Conservation (phyloP, 2,113 vertebrate species). For the Micronycteris hirsuta region DNA sequence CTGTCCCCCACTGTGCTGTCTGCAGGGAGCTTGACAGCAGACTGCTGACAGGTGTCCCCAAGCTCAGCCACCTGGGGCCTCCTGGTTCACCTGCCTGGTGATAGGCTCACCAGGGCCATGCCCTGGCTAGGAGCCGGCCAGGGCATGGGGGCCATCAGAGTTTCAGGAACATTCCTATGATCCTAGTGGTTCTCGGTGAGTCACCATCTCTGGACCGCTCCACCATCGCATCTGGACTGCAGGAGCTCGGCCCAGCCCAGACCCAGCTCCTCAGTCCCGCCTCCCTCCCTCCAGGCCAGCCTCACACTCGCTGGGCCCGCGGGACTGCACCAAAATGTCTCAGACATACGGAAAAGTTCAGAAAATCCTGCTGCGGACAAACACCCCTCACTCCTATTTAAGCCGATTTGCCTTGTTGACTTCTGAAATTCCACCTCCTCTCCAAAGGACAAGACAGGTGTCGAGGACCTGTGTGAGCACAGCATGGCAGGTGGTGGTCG, state of each 20-base stretch:
- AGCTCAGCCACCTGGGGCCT: fast-evolving
- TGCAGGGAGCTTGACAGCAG: too few species aligned
- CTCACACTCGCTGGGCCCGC: not conserved
- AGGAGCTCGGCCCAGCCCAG: not conserved
- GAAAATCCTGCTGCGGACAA: not conserved
- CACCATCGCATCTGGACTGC: not conserved
- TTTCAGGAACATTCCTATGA: not conserved
- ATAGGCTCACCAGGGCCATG: not conserved
- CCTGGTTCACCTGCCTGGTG: not conserved
- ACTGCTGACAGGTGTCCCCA: not conserved
- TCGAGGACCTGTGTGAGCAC: not conserved
- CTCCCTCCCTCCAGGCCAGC: not conserved
- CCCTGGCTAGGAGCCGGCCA: not conserved
- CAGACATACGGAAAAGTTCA: not conserved
- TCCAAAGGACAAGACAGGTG: not conserved
- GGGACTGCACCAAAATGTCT: not conserved
- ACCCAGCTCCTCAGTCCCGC: not conserved
- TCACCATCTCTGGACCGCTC: not conserved
- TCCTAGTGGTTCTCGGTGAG: not conserved
- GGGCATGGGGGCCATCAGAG: not conserved
- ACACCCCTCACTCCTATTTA: not conserved
- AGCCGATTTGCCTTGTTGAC: not conserved
- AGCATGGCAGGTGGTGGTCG: fast-evolving
- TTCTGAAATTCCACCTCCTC: not conserved
- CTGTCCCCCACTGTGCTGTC: too few species aligned